Evolutionary conservation across 2,888 invertebrate genomes (phyloP), one percentile per base, ranked within the genome.

Genomic region (Pseudanteris insignis): DNA sequence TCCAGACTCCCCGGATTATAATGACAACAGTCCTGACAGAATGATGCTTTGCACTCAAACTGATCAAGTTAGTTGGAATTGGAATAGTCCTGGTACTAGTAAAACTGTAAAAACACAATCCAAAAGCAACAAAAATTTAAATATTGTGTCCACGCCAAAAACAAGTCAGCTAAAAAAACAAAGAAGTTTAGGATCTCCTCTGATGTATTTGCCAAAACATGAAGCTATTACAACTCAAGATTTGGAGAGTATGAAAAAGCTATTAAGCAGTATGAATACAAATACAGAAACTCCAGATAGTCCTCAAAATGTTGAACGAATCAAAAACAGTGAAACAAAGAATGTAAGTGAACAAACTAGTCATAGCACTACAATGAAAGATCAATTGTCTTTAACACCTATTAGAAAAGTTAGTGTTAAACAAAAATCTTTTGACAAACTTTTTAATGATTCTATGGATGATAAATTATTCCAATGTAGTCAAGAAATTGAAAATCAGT

Each of bases 361-460:
- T 13, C 13, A 11, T n/a, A 9, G 13, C 11, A 7, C 15, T 10
- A 8, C 9, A 41, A 2, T 3, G 8, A 29, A 7, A 8, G 11
- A 21, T 6, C 8, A 50, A 12, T 9, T 38, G 3, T 14, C 33
- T 6, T 5, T 30, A 1, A 41, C 47, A 4, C 48, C 55, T 12
- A 11, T 13, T 2, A 28, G 41, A 11, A 57, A 43, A 10, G 29
- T 41, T 11, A 0, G 2, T 1, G 2, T 14, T 0, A 46, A 41
- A 9, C 40, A 46, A 28, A 46, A 25, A 2, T 48, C 48, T 2
- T 37, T 48, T 10, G 36, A 57, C 2, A 11, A 57, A 3, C 9
- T 57, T 1, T 37, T 57, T 7, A 36, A 57, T 11, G 55, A 57
- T 8, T 41, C 41, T 0, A 36, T 57, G 36, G 55, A 57, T 13